Conservation (phyloP, 2,888 invertebrate species). For the Melikaiella ostensackeni region DNA sequence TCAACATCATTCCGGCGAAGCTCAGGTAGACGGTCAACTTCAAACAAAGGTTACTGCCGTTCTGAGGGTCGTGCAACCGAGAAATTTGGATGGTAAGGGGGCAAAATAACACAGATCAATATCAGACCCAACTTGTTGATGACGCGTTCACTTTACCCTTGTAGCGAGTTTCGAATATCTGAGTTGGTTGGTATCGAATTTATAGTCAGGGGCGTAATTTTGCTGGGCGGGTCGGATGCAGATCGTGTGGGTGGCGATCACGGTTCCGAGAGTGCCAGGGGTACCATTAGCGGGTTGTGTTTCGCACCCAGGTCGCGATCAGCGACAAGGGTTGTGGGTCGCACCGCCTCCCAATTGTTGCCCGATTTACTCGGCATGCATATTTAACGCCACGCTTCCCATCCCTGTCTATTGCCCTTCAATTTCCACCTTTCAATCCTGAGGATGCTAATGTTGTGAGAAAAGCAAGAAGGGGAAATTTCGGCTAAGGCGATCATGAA, state of each 20-base stretch:
- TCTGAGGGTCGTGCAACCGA: too few species aligned
- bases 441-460: neutral
- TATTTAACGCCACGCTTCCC: constrained; percentile 66
- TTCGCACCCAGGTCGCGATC: constrained; percentile 69
- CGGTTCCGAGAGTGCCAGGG: constrained; percentile 59
- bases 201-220: constrained; percentile 10
- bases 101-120: too few species aligned
- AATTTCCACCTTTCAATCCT: constrained; percentile 55
- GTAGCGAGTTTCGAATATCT: constrained; percentile 28
- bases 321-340: constrained; percentile 59
- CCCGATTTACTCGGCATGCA: constrained; percentile 70
- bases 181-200: constrained; percentile 29
- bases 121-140: too few species aligned
- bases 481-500: constrained; percentile 16
- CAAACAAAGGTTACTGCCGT: too few species aligned
- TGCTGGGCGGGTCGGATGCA: neutral
- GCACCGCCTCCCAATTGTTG: constrained; percentile 64
- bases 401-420: constrained; percentile 54
- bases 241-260: constrained; percentile 55
- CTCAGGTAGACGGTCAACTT: too few species aligned
- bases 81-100: too few species aligned
- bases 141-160: constrained; percentile 3
- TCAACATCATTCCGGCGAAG: too few species aligned
- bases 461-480: constrained; percentile 12
- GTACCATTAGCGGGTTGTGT: constrained; percentile 71